Base-by-base conservation (phyloP, 2,113 vertebrate species). In the Engraulis encrasicolus region DNA sequence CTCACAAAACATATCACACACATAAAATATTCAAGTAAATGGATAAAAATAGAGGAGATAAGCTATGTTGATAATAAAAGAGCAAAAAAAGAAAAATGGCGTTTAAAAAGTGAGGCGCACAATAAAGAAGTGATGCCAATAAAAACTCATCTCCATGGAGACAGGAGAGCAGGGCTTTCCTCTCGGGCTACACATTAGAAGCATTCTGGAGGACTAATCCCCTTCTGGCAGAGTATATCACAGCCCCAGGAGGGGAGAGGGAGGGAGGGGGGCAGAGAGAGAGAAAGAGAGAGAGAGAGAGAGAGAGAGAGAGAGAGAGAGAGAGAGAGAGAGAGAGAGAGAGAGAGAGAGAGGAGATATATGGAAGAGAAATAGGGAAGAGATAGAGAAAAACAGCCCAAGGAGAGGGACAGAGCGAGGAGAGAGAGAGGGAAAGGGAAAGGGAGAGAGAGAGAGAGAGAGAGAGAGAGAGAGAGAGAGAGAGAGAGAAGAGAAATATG, bases 171-270 rank as follows among this genome's bases (percentile, higher is more conserved):
- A 52, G 82, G 88, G 81, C 87, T 89, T 86, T 85, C 86, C 87
- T n/a, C n/a, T n/a, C n/a, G n/a, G 85, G 84, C 87, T 90, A 87
- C 90, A 93, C 91, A 91, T 93, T 89, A 93, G 85, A 90, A 94
- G 92, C 93, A 90, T 93, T 92, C 93, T 91, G 89, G 92, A 94
- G 92, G 92, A 90, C 92, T 93, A 93, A 94, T 93, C 93, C 93
- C 66, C 88, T 91, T 74, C 85, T 92, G 91, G 92, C 91, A 91
- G 87, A 84, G 48, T 80, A 89, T 87, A 89, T 79, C 40, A 45
- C 4, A 45, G 40, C 40, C 40, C 9, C 4, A 45, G 40, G 85
- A 84, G 23, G 77, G 18, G 50, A 31, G 82, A 27, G 50, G 77
- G 82, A 50, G 85, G 15, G 58, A 34, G 38, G 18, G 34, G 40